These are phyloP conservation scores for Calliphora vomitoria DNA, from an alignment of 2,888 invertebrate genomes.

Conservation along the genomic window DNA sequence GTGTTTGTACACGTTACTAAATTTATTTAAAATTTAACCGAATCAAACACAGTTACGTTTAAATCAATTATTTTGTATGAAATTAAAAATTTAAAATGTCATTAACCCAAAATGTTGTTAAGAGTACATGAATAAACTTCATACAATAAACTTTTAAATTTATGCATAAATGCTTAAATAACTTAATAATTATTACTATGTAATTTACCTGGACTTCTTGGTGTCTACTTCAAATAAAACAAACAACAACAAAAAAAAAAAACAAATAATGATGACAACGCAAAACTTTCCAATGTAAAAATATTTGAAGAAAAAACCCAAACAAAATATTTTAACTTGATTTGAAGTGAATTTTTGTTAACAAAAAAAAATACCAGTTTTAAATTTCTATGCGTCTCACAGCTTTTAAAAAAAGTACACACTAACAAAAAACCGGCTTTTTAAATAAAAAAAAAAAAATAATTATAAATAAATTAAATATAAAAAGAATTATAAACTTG, in stretches of 20 bases:
- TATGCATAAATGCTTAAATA: slow-evolving; percentile 35
- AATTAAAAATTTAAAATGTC: slow-evolving; percentile 34
- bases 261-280: slow-evolving; percentile 29
- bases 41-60: background rate
- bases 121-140: background rate
- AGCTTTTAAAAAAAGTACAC: background rate
- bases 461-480: too few species aligned
- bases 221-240: background rate
- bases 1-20: slow-evolving; percentile 5
- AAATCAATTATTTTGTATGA: slow-evolving; percentile 7
- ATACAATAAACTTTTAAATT: slow-evolving; percentile 23
- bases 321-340: slow-evolving; percentile 38
- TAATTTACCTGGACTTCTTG: slow-evolving; percentile 18
- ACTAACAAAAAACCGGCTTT: slow-evolving; percentile 62
- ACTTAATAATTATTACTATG: slow-evolving; percentile 9
- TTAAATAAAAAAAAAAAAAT: slow-evolving; percentile 23
- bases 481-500: slow-evolving; percentile 42
- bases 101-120: slow-evolving; percentile 45
- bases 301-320: slow-evolving; percentile 22
- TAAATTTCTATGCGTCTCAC: slow-evolving; percentile 52
- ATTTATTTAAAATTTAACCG: slow-evolving; percentile 10
- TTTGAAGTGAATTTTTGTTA: slow-evolving; percentile 39
- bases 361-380: slow-evolving; percentile 60
- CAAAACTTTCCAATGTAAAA: slow-evolving; percentile 49
- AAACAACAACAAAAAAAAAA: background rate